Conservation (phyloP, 1,140 invertebrate species). For the Matsumurasca onukii region DNA sequence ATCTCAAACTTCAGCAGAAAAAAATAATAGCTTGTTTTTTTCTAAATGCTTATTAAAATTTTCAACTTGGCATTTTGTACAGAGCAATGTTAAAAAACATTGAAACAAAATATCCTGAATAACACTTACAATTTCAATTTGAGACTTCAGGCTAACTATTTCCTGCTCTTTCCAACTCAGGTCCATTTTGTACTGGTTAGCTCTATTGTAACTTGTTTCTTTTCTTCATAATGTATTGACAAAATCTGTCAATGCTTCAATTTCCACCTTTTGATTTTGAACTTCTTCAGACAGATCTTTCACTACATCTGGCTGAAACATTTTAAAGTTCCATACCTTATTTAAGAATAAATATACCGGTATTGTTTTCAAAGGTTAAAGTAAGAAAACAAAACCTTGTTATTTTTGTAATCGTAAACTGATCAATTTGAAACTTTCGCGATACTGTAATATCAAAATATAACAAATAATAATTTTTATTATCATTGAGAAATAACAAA, state of each 20-base stretch:
- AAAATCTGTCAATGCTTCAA: not conserved
- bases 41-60: not conserved
- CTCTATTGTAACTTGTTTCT: not conserved
- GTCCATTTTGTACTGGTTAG: not conserved
- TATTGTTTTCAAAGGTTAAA: too few species aligned
- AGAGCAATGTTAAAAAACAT: too few species aligned
- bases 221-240: slow-evolving; percentile 7
- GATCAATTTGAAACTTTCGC: too few species aligned
- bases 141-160: not conserved
- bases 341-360: too few species aligned
- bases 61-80: too few species aligned
- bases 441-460: too few species aligned
- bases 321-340: too few species aligned
- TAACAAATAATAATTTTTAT: too few species aligned
- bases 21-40: not conserved
- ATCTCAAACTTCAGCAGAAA: too few species aligned
- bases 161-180: slow-evolving; percentile 29
- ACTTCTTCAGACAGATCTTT: slow-evolving; percentile 39
- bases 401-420: too few species aligned
- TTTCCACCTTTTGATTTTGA: slow-evolving; percentile 28
- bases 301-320: not conserved
- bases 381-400: too few species aligned
- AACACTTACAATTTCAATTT: slow-evolving; percentile 11
- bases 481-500: too few species aligned
- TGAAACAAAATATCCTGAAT: not conserved